Percentiles rank a stretch among this genome's conserved stretches.
Conservation (phyloP, 1,140 invertebrate species). For the Acromyrmex echinatior region DNA sequence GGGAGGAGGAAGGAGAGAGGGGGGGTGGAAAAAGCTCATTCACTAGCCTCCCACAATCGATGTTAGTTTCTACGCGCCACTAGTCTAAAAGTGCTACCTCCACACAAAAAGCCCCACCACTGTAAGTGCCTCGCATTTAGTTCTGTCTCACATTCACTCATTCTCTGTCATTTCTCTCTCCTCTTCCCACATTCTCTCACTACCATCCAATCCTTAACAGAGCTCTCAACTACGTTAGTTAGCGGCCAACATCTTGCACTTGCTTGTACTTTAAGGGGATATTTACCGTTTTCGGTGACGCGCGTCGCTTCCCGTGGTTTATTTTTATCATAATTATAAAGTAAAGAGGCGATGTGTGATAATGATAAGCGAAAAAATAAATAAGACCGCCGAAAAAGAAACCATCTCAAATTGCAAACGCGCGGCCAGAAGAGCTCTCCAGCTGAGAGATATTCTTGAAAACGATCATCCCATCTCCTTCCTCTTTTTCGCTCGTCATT, state of each 20-base stretch:
- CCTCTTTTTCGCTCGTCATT: neutral
- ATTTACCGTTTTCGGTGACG: conserved; percentile 83
- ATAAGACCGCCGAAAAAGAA: conserved; percentile 82
- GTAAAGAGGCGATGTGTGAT: conserved; percentile 43
- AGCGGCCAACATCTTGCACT: conserved; percentile 69
- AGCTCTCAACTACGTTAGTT: conserved; percentile 73
- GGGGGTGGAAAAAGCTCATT: conserved; percentile 73
- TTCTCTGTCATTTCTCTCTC: conserved; percentile 30
- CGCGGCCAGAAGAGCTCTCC: neutral
- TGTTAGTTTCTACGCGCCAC: conserved; percentile 78
- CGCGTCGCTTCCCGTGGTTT: conserved; percentile 77
- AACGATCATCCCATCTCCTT: conserved; percentile 2
- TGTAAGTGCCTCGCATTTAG: conserved; percentile 66
- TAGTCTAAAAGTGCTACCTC: conserved; percentile 76
- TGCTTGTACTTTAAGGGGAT: conserved; percentile 72
- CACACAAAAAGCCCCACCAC: conserved; percentile 73
- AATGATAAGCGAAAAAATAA: conserved; percentile 82
- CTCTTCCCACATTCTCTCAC: neutral
- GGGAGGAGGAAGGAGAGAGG: conserved; percentile 45
- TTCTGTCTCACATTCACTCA: conserved; percentile 32
- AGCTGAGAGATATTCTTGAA: neutral
- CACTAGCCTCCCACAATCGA: conserved; percentile 68
- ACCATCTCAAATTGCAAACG: conserved; percentile 81
- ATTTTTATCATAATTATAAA: conserved; percentile 30
- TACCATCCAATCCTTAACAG: conserved; percentile 60